Conservation (phyloP, 2,888 invertebrate genomes). For the Apeira syringaria region DNA sequence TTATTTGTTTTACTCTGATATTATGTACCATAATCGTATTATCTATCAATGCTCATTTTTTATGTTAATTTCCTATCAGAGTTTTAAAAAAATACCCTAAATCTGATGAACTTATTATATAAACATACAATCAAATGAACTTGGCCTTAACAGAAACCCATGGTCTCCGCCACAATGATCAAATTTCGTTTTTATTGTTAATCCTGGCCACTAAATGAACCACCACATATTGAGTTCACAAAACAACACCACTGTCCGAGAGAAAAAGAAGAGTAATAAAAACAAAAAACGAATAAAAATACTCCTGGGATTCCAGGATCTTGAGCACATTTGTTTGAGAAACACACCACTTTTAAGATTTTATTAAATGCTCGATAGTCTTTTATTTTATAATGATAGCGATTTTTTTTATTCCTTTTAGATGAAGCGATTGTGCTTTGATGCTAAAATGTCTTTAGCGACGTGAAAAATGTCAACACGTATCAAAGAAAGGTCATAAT, state of each 20-base stretch:
- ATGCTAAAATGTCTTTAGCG: background rate
- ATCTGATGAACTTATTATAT: too few relatives aligned
- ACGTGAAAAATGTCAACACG: background rate
- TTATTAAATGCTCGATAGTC: constrained; percentile 35
- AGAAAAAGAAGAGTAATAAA: constrained; percentile 38
- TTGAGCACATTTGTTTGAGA: constrained; percentile 36
- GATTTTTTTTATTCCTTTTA: constrained; percentile 19
- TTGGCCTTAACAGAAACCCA: constrained; percentile 61
- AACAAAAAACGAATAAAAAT: constrained; percentile 36
- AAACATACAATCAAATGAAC: constrained; percentile 10
- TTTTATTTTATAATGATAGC: constrained; percentile 25
- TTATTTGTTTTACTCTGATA: too few relatives aligned
- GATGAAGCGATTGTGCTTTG: constrained; percentile 14
- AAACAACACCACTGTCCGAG: constrained; percentile 58
- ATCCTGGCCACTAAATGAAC: constrained; percentile 73
- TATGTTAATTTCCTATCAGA: too few relatives aligned
- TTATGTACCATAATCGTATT: too few relatives aligned
- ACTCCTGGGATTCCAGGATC: constrained; percentile 58
- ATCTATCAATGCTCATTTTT: too few relatives aligned
- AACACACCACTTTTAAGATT: constrained; percentile 44
- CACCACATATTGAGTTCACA: constrained; percentile 60
- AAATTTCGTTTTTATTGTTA: constrained; percentile 84
- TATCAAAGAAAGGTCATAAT: background rate
- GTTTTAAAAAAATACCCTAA: too few relatives aligned
- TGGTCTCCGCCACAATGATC: constrained; percentile 71